Evolutionary conservation across 2,113 vertebrate species (phyloP).

Genomic region (Myxocyprinus asiaticus): DNA sequence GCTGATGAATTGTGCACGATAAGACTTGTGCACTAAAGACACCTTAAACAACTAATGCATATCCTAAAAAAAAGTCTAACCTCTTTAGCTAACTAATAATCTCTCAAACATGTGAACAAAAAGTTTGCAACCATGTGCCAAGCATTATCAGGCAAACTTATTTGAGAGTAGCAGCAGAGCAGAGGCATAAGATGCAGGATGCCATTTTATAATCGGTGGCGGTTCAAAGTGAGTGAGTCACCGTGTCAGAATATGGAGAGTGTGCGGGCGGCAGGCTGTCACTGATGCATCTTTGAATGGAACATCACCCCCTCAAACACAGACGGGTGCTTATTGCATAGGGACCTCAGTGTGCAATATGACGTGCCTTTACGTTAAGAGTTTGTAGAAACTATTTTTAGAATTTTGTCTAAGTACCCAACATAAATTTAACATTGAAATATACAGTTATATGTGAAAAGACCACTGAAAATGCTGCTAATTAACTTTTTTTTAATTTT

Average conservation of each 20-base stretch:
- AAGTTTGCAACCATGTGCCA: neutral
- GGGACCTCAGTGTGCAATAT: neutral
- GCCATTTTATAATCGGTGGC: constrained; percentile 51
- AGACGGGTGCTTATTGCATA: constrained; percentile 1
- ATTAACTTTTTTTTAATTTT: too few species aligned
- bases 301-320: constrained; percentile 42
- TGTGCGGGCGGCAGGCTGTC: constrained; percentile 68
- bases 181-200: constrained; percentile 17
- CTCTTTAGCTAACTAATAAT: neutral
- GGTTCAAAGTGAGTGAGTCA: constrained; percentile 70
- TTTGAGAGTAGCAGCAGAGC: neutral
- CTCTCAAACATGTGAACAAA: neutral
- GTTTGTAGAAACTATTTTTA: neutral
- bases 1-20: too few species aligned
- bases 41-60: too few species aligned
- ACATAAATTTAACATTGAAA: neutral
- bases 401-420: neutral
- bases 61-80: too few species aligned
- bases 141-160: constrained; percentile 6
- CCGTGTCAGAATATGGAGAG: constrained; percentile 49
- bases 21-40: neutral
- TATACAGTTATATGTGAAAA: neutral
- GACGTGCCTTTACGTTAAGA: neutral
- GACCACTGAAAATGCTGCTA: too few species aligned
- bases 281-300: constrained; percentile 58